Percentiles rank a stretch among this genome's conserved stretches.
Evolutionary conservation across 2,113 vertebrate genomes (phyloP).

Genomic region (Muntiacus muntjak): DNA sequence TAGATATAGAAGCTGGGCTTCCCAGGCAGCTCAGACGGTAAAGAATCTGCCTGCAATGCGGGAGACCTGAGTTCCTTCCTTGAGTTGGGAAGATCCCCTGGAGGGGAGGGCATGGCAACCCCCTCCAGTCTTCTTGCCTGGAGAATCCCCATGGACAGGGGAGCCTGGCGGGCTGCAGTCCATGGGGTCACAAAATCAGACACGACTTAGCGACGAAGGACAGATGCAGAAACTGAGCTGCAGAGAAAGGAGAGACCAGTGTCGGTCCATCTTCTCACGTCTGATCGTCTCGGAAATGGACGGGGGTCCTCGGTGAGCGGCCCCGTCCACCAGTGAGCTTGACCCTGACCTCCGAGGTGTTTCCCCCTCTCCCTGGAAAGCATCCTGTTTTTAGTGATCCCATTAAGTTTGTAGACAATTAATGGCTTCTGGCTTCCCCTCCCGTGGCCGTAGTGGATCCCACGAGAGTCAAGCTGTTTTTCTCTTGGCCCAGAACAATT

Average conservation of each 20-base stretch:
- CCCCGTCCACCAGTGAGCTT: neutral
- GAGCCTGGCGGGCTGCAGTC: neutral
- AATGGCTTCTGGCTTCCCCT: slow-evolving; percentile 12
- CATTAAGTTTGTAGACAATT: neutral
- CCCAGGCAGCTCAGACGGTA: neutral
- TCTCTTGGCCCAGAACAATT: slow-evolving; percentile 36
- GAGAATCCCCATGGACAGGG: neutral
- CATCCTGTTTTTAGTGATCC: slow-evolving; percentile 28
- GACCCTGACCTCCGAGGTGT: neutral
- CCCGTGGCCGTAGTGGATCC: neutral
- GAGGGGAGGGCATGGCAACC: neutral
- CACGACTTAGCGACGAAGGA: fast-evolving
- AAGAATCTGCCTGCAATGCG: neutral
- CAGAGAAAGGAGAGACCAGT: neutral
- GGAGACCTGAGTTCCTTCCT: neutral
- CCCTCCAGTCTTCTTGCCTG: neutral
- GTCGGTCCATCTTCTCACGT: fast-evolving
- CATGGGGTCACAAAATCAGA: neutral
- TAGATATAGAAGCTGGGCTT: neutral
- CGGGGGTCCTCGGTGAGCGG: neutral
- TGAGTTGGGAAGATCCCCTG: neutral
- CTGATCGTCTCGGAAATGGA: fast-evolving
- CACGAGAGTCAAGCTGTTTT: neutral
- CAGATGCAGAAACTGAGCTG: neutral
- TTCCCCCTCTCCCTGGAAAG: slow-evolving; percentile 27